phyloP scores from a whole-genome alignment of 2,113 vertebrate species.

The Strigops habroptila region DNA sequence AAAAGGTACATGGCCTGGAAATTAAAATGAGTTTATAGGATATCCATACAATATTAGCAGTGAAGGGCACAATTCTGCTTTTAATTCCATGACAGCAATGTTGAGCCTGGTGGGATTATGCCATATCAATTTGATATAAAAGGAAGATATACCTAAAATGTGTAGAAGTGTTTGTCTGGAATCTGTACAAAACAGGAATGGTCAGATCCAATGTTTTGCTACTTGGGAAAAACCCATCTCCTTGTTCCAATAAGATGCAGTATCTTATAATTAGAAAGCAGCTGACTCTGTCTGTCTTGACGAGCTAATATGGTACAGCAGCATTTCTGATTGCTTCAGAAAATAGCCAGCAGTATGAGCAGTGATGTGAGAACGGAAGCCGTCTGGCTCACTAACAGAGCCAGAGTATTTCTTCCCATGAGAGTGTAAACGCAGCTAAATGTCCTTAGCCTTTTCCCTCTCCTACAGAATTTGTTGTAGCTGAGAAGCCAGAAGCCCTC shows the following conservation, averaged over 20 bases:
- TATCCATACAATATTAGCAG: not conserved
- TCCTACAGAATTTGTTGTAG: not conserved
- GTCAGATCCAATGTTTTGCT: not conserved
- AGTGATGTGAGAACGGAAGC: slow-evolving; percentile 36
- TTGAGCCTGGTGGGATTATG: not conserved
- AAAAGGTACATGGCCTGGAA: slow-evolving; percentile 17
- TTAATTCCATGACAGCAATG: not conserved
- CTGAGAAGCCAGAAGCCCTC: not conserved
- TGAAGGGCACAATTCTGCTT: not conserved
- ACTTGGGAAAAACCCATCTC: not conserved
- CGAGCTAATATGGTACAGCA: slow-evolving; percentile 24
- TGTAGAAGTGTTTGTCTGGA: not conserved
- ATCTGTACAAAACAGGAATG: not conserved
- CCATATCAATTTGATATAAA: not conserved
- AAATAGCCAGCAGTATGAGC: slow-evolving; percentile 48
- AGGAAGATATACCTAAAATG: not conserved
- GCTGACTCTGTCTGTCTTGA: slow-evolving; percentile 22
- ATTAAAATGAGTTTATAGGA: slow-evolving; percentile 20
- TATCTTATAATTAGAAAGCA: slow-evolving; percentile 27
- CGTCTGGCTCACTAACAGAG: slow-evolving; percentile 26
- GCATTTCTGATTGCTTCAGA: slow-evolving; percentile 36
- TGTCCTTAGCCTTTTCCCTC: not conserved
- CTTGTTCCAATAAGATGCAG: not conserved
- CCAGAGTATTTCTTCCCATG: not conserved
- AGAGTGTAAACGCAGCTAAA: not conserved